phyloP scores from a whole-genome alignment of 2,888 invertebrate genomes.

The Tiliacea citrago region DNA sequence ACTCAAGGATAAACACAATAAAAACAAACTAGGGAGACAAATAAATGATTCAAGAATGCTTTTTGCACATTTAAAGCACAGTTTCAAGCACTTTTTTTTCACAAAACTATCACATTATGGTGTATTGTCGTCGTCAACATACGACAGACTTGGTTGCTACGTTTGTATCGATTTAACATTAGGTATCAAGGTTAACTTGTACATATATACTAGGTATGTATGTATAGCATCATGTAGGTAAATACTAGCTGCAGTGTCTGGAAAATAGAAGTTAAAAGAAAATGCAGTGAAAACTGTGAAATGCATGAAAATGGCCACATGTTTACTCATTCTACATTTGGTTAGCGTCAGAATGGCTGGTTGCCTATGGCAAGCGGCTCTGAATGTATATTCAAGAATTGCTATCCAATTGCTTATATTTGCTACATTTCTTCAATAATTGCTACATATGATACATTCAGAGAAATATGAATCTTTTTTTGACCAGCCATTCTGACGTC shows the following conservation, averaged over 20 bases:
- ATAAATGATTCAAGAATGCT: background rate
- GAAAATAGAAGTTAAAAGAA: background rate
- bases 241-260: background rate
- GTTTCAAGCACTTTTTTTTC: constrained; percentile 36
- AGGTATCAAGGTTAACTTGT: constrained; percentile 53
- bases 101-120: constrained; percentile 45
- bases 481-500: no score
- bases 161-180: constrained; percentile 60
- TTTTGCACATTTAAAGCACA: constrained; percentile 22
- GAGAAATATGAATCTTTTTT: no score
- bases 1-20: constrained; percentile 1
- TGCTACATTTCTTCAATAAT: no score
- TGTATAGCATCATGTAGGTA: background rate
- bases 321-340: background rate
- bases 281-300: background rate
- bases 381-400: no score
- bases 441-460: no score
- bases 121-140: constrained; percentile 26
- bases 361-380: no score
- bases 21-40: background rate
- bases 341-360: no score
- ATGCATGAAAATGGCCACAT: background rate
- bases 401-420: no score
- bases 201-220: background rate
- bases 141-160: constrained; percentile 46